Conservation (phyloP, 2,888 invertebrate species). For the Lysandra coridon region DNA sequence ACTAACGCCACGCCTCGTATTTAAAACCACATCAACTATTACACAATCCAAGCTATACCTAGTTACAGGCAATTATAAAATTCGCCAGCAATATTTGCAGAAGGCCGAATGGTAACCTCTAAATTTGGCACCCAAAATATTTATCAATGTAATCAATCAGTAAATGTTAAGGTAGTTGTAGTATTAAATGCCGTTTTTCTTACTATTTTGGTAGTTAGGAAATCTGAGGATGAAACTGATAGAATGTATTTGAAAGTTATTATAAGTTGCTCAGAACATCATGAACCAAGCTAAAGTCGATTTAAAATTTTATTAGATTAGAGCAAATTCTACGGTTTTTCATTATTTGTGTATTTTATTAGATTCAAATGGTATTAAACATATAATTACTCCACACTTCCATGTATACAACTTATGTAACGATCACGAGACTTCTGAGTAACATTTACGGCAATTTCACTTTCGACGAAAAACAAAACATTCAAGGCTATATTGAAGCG, state of each 20-base stretch:
- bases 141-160: constrained; percentile 32
- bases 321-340: not conserved
- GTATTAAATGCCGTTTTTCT: not conserved
- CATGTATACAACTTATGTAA: not conserved
- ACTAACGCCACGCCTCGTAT: constrained; percentile 51
- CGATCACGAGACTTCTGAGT: not conserved
- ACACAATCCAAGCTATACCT: constrained; percentile 47
- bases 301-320: no score
- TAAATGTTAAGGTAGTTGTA: not conserved
- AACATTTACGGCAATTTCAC: constrained; percentile 26
- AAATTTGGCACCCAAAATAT: constrained; percentile 37
- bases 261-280: no score
- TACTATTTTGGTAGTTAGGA: no score
- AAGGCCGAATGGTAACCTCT: constrained; percentile 47
- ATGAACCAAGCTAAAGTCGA: no score
- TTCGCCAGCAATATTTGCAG: constrained; percentile 47
- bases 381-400: not conserved
- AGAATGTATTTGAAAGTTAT: no score
- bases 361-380: not conserved
- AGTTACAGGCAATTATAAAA: constrained; percentile 58
- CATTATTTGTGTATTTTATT: not conserved
- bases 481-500: constrained; percentile 8
- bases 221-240: no score
- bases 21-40: constrained; percentile 47
- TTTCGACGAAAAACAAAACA: constrained; percentile 27